Evolutionary conservation across 1,140 invertebrate species (phyloP), one percentile per base, ranked within the genome.

Genomic region (Lasaia peninsularis): DNA sequence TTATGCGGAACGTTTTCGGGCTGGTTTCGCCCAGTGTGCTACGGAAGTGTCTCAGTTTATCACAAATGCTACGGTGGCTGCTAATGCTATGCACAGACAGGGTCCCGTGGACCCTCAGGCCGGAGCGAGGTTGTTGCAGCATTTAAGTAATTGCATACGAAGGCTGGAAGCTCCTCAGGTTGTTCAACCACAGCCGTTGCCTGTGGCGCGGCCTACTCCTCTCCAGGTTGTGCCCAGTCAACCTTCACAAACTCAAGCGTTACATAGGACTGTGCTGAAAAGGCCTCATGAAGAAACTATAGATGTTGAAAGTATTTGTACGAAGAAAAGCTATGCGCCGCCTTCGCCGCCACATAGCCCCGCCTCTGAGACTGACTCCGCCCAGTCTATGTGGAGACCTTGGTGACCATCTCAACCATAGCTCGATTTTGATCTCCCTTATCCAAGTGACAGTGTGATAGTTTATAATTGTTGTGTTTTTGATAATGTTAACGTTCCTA

Each of bases 21-120:
- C 96, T 50, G 97, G 97, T 18, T 98, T 96, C 89, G 95, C 95
- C 51, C 96, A 97, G 76, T 97, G 96, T 86, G 96, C 96, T 52
- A 95, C 95, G 71, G 96, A 98, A 91, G 96, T 98, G 67, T 96
- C 95, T 75, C 93, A 95, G 65, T 88, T 88, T 56, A 88, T 88
- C n/a, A 76, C 86, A 5, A 88, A 86, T 34, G 86, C 86, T 2
- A 97, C 95, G 72, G 89, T 98, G 60, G 94, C 95, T 2, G 92
- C 94, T 34, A 93, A 94, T 57, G 94, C 95, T 21, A 94, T 95
- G 65, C 86, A 88, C 35, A 73, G 83, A 0, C 83, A 86, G 51
- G 86, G 86, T 1, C 86, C 86, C 0, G 94, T 97, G 28, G 96
- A 97, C 74, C 93, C 96, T 4, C 92, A 94, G 48, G 91, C 96